Base-by-base conservation (phyloP, 2,888 invertebrate species). In the Lampropteryx suffumata region DNA sequence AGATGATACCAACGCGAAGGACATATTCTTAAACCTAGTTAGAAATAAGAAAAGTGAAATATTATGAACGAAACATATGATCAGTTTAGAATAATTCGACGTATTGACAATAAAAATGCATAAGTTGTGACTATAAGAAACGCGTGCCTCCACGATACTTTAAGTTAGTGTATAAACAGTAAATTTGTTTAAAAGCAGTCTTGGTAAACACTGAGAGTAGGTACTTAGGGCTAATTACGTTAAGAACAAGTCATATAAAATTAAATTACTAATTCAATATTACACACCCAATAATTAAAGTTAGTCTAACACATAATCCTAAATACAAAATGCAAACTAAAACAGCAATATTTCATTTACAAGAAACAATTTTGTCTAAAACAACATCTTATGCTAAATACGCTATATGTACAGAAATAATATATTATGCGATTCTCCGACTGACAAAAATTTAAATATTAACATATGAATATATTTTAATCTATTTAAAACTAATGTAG, bases 301-400 rank as follows among this genome's bases (percentile, higher is more conserved):
- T 73, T 72, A 79, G 56, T 67, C 71, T 75, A 82, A 76, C 69
- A 75, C 77, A 80, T 82, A 78, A 81, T 69, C 73, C 82, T 87
- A 88, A 71, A 79, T 89, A 88, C 79, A 88, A 90, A 90, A 90
- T 90, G 90, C 90, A 86, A 90, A 88, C 86, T 87, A 87, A 86
- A 89, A 87, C 87, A 88, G 85, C 79, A 82, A 82, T 84, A 86
- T 84, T 84, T 79, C 79, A 85, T 84, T 81, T 85, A 87, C 85
- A 87, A 85, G 84, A 86, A 89, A 88, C 82, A 82, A 83, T 77
- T 84, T 76, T 82, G 78, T 84, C 77, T 83, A 82, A 84, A 87
- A 87, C 86, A 88, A 88, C 82, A 65, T 74, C 73, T 80, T 84
- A 59, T 62, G 68, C 76, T 76, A 78, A 78, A 69, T 79, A 78